Evolutionary conservation across 2,888 invertebrate genomes (phyloP), one percentile per base, ranked within the genome.

Genomic region (Temnothorax unifasciatus): DNA sequence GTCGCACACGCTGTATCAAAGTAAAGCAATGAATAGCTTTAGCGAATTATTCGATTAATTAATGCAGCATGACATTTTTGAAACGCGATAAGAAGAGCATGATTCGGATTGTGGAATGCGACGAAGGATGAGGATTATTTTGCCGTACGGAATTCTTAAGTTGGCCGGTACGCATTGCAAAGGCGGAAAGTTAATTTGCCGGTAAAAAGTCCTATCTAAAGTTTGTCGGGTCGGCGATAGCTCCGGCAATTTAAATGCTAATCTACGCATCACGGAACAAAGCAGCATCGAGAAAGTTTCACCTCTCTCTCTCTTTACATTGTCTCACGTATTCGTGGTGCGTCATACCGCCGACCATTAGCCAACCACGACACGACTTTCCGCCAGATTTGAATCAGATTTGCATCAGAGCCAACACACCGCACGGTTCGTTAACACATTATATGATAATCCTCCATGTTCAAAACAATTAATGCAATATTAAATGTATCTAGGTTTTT

Each of bases 191-290:
- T 47, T 73, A 59, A 81, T 81, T 81, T 11, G 38, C 47, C 59
- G 38, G 47, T 25, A 47, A 59, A 57, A 71, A 79, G 50, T 64
- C 73, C 47, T 59, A 81, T 73, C 59, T 59, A 47, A 73, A 81
- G 79, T 81, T 81, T 73, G 79, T 44, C 73, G 59, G 79, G 57
- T 79, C 79, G 73, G 59, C 73, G 79, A 81, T 81, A 73, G 71
- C 73, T 13, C 44, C 38, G 47, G 79, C 79, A 81, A 81, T 81
- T 81, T 81, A 81, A 81, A 81, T 81, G 79, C 79, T 81, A 81
- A 81, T 81, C 79, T 81, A 81, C 79, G 79, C 79, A 81, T 81
- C 79, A 47, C 79, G 79, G 79, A 81, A 81, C 79, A 81, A 81
- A 81, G 73, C 79, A 47, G 71, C 79, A 81, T 73, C 79, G 79